Evolutionary conservation across 1,140 invertebrate genomes (phyloP), one percentile per base, ranked within the genome.

Genomic region (Drosophila kikkawai): DNA sequence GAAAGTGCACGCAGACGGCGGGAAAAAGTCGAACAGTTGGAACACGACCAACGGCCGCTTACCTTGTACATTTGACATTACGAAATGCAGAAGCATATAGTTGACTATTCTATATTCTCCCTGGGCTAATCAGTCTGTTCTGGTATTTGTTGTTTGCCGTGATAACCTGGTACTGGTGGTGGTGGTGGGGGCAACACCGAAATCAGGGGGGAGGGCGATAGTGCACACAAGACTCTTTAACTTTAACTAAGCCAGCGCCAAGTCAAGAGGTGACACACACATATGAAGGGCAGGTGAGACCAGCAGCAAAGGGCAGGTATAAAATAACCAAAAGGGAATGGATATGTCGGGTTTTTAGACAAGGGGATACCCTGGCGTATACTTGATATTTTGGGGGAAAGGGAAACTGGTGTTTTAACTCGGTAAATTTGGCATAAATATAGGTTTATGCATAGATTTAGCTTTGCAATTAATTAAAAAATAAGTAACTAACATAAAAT

Each of bases 31-130:
- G 39, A 75, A 55, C 65, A 56, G 47, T 58, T 61, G 71, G 42
- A 79, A 67, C 61, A 71, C 36, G 39, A 66, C 42, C 65, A 59
- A 66, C 47, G 55, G 15, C 15, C 13, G 56, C 39, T 77, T 77
- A 77, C 75, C 75, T 70, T 82, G 69, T 77, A 65, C 66, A 74
- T 67, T 82, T 74, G 61, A 78, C 51, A 82, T 82, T 82, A 68
- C 80, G 79, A 85, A 85, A 84, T 85, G 73, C 74, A 69, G 42
- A 70, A 60, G 22, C 8, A 4, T 15, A 19, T 19, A 19, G 22
- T 22, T 22, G 22, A 22, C 22, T 13, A 17, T 17, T 7, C n/a
- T 13, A 29, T 36, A 61, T 26, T 37, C 45, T 36, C 53, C 53
- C 11, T 29, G 47, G 41, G 63, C 51, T 77, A 77, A 68, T 77